Percentiles rank a stretch among this genome's conserved stretches.
phyloP scores from a whole-genome alignment of 2,797 vertebrate genomes.

The Mormyrus hasselquistii region DNA sequence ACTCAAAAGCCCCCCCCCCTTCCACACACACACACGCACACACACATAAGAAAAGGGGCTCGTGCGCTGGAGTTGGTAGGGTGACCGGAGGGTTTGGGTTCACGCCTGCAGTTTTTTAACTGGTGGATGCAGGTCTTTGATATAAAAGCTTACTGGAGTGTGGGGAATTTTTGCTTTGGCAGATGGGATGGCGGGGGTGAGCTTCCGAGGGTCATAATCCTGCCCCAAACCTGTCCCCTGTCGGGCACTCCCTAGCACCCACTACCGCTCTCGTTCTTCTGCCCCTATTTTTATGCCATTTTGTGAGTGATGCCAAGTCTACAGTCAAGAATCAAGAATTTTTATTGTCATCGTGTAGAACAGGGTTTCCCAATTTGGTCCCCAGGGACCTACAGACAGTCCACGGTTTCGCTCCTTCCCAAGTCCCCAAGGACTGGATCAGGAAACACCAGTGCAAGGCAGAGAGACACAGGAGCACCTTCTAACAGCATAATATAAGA shows the following conservation, averaged over 20 bases:
- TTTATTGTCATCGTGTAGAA: background rate
- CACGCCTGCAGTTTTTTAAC: background rate
- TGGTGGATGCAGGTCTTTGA: background rate
- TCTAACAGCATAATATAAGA: background rate
- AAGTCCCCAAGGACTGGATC: background rate
- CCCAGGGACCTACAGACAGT: background rate
- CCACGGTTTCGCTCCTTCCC: background rate
- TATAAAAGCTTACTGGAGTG: background rate
- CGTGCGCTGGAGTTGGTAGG: background rate
- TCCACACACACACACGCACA: too few relatives aligned
- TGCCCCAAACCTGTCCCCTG: background rate
- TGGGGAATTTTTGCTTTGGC: background rate
- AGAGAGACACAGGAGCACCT: background rate
- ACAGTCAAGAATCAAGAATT: background rate
- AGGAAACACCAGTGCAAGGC: background rate
- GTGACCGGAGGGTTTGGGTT: background rate
- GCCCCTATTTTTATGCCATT: background rate
- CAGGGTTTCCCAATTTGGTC: background rate
- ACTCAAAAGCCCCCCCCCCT: background rate
- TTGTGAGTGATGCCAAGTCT: background rate
- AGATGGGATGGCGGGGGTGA: background rate
- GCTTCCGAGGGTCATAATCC: background rate
- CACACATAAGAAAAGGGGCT: background rate
- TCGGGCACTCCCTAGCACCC: background rate
- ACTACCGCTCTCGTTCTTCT: background rate